Base-by-base conservation (phyloP, 2,797 vertebrate genomes). In the Anabas testudineus region DNA sequence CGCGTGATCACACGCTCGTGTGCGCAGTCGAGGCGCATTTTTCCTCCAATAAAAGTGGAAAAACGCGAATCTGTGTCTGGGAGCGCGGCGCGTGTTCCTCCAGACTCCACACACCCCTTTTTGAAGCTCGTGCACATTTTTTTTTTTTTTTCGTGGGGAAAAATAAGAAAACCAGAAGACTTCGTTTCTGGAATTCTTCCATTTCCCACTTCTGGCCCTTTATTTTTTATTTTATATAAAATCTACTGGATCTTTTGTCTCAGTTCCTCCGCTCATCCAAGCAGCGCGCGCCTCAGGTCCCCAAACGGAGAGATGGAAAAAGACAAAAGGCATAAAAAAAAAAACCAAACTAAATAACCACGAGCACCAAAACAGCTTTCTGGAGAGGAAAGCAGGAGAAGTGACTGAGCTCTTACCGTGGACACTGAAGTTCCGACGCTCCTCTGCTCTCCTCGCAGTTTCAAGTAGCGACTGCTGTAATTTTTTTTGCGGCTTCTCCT, bases 101-200 rank as follows among this genome's bases (percentile, higher is more conserved):
- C 76, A 82, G 66, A 80, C 81, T 37, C 78, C n/a, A 89, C 89
- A 92, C 89, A 87, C 91, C 90, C 88, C 88, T 91, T 88, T 83
- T 51, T 5, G 59, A 63, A 61, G 81, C 87, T 71, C 87, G 83
- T 79, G 83, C 86, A 82, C 79, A 39, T 78, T 70, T 60, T 59
- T 59, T 21, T 45, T 30, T 30, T 30, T 28, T 6, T 30, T 7
- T 30, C 10, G 36, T 18, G 30, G 32, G 41, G 19, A 43, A 43
- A 32, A 37, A 2, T 2, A 3, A 54, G 32, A 0, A 1, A 1
- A 54, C 26, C 37, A 10, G n/a, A 34, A 28, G n/a, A 62, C 26
- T n/a, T 3, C 0, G 30, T 51, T 8, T 21, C 3, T 21, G 6
- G 1, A 21, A 22, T 19, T 19, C 39, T 0, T 5, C 24, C 34